These are phyloP conservation scores for Sitophilus oryzae DNA, from an alignment of 1,140 invertebrate genomes.

Conservation along the genomic window DNA sequence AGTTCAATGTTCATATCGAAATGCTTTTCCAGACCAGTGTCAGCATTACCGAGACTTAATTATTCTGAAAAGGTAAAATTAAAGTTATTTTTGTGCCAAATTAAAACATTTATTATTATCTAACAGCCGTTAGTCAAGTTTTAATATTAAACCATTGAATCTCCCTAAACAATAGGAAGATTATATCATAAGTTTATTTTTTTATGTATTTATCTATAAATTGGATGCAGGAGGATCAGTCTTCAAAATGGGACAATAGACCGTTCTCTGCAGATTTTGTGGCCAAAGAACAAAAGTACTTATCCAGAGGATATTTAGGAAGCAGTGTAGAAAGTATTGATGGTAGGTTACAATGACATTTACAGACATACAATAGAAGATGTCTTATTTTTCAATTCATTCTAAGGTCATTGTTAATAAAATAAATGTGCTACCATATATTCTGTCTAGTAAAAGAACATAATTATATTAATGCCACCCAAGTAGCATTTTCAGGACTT, in stretches of 20 bases:
- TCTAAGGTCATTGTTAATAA: no score
- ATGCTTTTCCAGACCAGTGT: conserved; percentile 31
- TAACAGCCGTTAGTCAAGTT: no score
- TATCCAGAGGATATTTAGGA: conserved; percentile 22
- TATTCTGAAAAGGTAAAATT: conserved; percentile 18
- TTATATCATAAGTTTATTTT: no score
- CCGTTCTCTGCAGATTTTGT: conserved; percentile 34
- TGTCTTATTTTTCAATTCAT: no score
- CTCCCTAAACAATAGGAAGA: no score
- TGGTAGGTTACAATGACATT: conserved; percentile 16
- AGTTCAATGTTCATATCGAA: conserved; percentile 23
- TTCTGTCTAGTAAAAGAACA: no score
- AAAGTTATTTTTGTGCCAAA: neutral
- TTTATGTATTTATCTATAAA: neutral
- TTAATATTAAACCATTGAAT: no score
- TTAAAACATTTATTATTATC: neutral
- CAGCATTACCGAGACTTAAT: conserved; percentile 31
- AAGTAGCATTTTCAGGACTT: no score
- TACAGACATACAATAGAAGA: neutral
- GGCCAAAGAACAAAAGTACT: conserved; percentile 15
- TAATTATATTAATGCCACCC: no score
- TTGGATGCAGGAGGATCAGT: conserved; percentile 15
- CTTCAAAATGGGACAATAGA: conserved; percentile 15
- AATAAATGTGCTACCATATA: no score
- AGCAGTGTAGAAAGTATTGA: conserved; percentile 27